phyloP scores from a whole-genome alignment of 2,888 invertebrate species.

The Harpalus rubripes region DNA sequence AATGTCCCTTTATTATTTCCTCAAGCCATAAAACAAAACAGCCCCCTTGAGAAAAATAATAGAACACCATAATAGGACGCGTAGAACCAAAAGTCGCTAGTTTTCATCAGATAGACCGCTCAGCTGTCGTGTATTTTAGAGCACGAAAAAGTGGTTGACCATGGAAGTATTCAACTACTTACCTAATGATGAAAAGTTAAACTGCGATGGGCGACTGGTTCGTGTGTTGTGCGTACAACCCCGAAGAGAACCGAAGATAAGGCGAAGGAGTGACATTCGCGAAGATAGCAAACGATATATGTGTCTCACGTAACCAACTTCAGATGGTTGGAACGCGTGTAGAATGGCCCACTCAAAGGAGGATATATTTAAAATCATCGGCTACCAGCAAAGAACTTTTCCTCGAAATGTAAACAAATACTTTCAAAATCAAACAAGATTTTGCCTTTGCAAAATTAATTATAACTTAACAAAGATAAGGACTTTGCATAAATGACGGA shows the following conservation, averaged over 20 bases:
- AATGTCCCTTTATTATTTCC: conserved; percentile 56
- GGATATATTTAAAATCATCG: conserved; percentile 55
- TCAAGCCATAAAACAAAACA: conserved; percentile 50
- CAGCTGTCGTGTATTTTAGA: conserved; percentile 56
- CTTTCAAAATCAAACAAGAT: too few relatives aligned
- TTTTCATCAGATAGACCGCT: conserved; percentile 64
- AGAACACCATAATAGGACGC: conserved; percentile 55
- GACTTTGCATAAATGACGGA: too few relatives aligned
- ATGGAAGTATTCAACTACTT: neutral
- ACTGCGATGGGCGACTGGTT: conserved; percentile 21
- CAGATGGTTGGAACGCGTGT: conserved; percentile 71
- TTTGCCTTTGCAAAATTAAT: too few relatives aligned
- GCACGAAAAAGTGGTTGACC: conserved; percentile 15
- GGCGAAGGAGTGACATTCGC: conserved; percentile 69
- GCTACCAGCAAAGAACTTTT: neutral
- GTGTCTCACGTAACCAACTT: conserved; percentile 72
- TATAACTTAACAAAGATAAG: too few relatives aligned
- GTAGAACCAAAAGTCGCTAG: conserved; percentile 52
- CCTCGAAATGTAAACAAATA: too few relatives aligned
- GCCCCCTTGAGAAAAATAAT: conserved; percentile 56
- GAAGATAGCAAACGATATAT: conserved; percentile 71
- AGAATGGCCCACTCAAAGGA: conserved; percentile 69
- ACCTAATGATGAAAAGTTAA: neutral
- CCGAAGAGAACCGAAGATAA: conserved; percentile 48
- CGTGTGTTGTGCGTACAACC: conserved; percentile 57